These are phyloP conservation scores for Palythoa heliodiscus DNA, from an alignment of 92 coral and sea anemone species.

Conservation along the genomic window DNA sequence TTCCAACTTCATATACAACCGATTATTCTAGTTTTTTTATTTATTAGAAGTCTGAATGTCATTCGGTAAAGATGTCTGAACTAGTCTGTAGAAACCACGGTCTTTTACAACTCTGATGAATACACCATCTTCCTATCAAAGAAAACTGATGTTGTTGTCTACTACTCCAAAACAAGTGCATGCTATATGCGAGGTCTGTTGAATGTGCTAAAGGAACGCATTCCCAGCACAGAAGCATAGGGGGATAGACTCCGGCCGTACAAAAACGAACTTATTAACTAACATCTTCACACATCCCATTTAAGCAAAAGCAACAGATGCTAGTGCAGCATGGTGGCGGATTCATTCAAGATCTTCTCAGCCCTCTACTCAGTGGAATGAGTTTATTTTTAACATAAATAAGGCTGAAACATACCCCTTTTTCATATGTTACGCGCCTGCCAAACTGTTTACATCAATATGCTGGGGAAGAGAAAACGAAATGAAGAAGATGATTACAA, in stretches of 20 bases:
- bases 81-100: background rate
- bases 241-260: conserved; percentile 9
- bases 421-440: background rate
- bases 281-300: background rate
- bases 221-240: conserved; percentile 1
- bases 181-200: background rate
- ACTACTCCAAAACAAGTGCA: conserved; percentile 5
- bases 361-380: background rate
- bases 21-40: background rate
- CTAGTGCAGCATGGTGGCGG: conserved; percentile 15
- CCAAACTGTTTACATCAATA: background rate
- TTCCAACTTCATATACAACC: no score
- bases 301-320: conserved; percentile 12
- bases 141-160: background rate
- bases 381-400: background rate
- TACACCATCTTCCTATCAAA: background rate
- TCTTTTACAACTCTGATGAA: background rate
- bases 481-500: background rate
- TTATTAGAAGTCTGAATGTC: background rate
- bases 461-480: background rate
- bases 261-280: background rate
- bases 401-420: background rate
- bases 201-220: background rate
- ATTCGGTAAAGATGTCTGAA: background rate
- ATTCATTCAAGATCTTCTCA: conserved; percentile 17